Percentiles rank a stretch among this genome's conserved stretches.
These are phyloP conservation scores for Kuschelorhynchus macadamiae DNA, from an alignment of 2,888 invertebrate species.

Conservation along the genomic window DNA sequence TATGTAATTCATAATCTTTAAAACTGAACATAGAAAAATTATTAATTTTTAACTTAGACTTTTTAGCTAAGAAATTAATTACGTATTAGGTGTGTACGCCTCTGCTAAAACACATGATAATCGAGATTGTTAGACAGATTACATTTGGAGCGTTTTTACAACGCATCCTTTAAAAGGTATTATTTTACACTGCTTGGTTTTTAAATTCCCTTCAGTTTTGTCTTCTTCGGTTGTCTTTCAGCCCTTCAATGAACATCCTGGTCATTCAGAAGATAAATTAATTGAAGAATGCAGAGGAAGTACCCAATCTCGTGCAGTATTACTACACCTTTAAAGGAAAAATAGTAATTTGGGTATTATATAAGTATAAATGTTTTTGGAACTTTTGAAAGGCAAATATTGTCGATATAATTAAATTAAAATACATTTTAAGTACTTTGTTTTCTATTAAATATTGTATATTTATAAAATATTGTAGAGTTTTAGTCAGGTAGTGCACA, in stretches of 20 bases:
- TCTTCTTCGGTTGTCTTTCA: slow-evolving; percentile 47
- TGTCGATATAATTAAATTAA: too few species aligned
- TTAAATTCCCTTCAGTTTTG: slow-evolving; percentile 37
- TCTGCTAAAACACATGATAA: slow-evolving; percentile 30
- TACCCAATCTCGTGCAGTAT: slow-evolving; percentile 28
- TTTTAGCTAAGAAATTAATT: too few species aligned
- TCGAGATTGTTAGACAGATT: slow-evolving; percentile 50
- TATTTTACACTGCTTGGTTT: slow-evolving; percentile 47
- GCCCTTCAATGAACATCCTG: slow-evolving; percentile 56
- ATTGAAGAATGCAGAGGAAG: slow-evolving; percentile 48
- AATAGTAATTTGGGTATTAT: slow-evolving; percentile 23
- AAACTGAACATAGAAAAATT: too few species aligned
- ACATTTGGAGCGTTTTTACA: slow-evolving; percentile 36
- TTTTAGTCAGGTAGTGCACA: too few species aligned
- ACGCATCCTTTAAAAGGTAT: slow-evolving; percentile 51
- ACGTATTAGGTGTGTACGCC: too few species aligned
- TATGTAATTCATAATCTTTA: too few species aligned
- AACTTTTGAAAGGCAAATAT: too few species aligned
- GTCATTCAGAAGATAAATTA: slow-evolving; percentile 49
- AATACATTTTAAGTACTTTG: too few species aligned
- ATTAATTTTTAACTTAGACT: too few species aligned
- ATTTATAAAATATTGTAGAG: too few species aligned
- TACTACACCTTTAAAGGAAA: slow-evolving; percentile 11
- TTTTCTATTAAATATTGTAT: too few species aligned
- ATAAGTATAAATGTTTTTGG: too few species aligned